Evolutionary conservation across 2,113 vertebrate genomes (phyloP), one percentile per base, ranked within the genome.

Genomic region (Tychaedon coryphoeus): DNA sequence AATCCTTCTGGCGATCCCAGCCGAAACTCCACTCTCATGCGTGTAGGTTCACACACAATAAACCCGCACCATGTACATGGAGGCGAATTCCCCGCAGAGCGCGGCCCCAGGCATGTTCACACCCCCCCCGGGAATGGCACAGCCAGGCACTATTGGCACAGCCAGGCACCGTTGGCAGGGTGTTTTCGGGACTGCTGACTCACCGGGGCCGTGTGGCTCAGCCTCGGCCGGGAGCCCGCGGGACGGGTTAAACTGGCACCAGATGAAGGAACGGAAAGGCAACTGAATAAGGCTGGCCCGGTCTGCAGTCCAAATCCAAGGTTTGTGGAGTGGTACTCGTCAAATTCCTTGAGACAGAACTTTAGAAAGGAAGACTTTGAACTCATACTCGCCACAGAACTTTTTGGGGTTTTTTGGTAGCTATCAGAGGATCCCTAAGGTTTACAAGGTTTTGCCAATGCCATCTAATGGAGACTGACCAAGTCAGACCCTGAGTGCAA

Each of bases 61-160:
- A 82, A 61, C 19, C 33, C 8, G 2, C 45, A 36, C 4, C 15
- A 0, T 5, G 16, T 5, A 31, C 67, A 23, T 2, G 4, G 36
- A 38, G 56, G 45, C 54, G 19, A 31, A n/a, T 10, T 8, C 0
- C 45, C 6, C 1, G 1, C 47, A 11, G 3, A n/a, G 53, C 22
- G 53, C 45, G 36, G 83, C 64, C 43, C 11, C 79, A 5, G 34
- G 50, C 45, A 0, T 13, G 4, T 3, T 42, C 53, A 19, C 43
- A 38, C 1, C n/a, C 38, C 0, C 8, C 3, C 8, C 3, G 20
- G 26, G 24, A 42, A 34, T 1, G 43, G n/a, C 26, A 2, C 65
- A 26, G 67, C 1, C 2, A 4, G 64, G 47, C 47, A 19, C 6
- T n/a, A n/a, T n/a, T n/a, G n/a, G n/a, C 26, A 2, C 65, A 26